Conservation (phyloP, 2,888 invertebrate genomes). For the Conistra vaccinii region DNA sequence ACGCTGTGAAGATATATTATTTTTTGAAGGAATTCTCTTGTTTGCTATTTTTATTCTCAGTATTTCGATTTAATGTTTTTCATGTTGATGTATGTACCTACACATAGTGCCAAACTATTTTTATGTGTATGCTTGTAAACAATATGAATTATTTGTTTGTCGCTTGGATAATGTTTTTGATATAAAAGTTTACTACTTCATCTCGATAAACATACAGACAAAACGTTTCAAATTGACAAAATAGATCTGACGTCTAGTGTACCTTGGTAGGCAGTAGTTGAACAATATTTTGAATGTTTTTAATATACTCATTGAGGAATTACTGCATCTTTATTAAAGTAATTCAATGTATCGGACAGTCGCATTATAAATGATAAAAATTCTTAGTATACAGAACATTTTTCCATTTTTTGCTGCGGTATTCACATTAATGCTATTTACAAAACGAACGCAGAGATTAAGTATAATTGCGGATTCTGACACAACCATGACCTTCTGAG, state of each 20-base stretch:
- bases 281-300: slow-evolving; percentile 67
- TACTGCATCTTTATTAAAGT: slow-evolving; percentile 63
- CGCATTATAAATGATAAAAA: slow-evolving; percentile 52
- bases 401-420: slow-evolving; percentile 54
- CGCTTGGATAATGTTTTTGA: slow-evolving; percentile 65
- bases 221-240: slow-evolving; percentile 57
- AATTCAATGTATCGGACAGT: slow-evolving; percentile 61
- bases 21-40: slow-evolving; percentile 77
- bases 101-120: slow-evolving; percentile 87
- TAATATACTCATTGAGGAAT: slow-evolving; percentile 68
- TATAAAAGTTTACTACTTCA: slow-evolving; percentile 57
- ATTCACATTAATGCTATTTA: slow-evolving; percentile 64
- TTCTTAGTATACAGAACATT: slow-evolving; percentile 38
- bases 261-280: slow-evolving; percentile 69
- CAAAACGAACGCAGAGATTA: slow-evolving; percentile 14
- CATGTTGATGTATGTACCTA: slow-evolving; percentile 71
- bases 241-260: slow-evolving; percentile 68
- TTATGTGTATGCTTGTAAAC: slow-evolving; percentile 77
- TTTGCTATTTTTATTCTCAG: slow-evolving; percentile 78
- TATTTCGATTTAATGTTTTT: slow-evolving; percentile 77
- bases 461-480: slow-evolving; percentile 22
- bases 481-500: slow-evolving; percentile 34
- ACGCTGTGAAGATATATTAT: slow-evolving; percentile 82
- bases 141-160: slow-evolving; percentile 66
- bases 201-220: slow-evolving; percentile 52